Percentiles rank a stretch among this genome's conserved stretches.
phyloP scores from a whole-genome alignment of 2,888 invertebrate genomes.

The Heterodera filipjevi region DNA sequence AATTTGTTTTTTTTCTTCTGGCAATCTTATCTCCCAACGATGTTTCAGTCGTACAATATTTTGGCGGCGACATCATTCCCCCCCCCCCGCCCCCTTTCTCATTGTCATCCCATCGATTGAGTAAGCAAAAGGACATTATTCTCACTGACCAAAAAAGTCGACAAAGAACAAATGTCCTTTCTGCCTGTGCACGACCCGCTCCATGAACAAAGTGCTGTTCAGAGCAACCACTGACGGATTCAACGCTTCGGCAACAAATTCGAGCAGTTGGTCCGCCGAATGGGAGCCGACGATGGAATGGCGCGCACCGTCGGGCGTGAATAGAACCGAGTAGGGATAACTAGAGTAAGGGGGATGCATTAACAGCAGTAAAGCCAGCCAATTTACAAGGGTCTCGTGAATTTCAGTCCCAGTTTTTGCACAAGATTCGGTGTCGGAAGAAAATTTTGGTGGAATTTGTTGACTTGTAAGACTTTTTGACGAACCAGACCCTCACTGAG shows the following conservation, averaged over 20 bases:
- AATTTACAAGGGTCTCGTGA: background rate
- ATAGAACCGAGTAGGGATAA: conserved; percentile 75
- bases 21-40: no score
- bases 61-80: no score
- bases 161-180: conserved; percentile 72
- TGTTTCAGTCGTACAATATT: no score
- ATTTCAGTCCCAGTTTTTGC: no score
- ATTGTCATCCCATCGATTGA: no score
- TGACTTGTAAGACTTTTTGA: no score
- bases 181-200: conserved; percentile 70
- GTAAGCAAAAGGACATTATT: no score
- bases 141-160: conserved; percentile 70
- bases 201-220: conserved; percentile 70
- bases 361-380: background rate
- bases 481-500: no score
- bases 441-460: no score
- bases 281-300: conserved; percentile 73
- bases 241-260: conserved; percentile 71
- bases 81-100: no score
- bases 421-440: no score
- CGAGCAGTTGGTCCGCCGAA: conserved; percentile 71
- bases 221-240: conserved; percentile 72
- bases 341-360: conserved; percentile 62
- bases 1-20: no score
- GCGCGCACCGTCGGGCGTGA: conserved; percentile 72